Percentiles rank a stretch among this genome's conserved stretches.
phyloP scores from a whole-genome alignment of 1,140 invertebrate genomes.

The Macrobrachium nipponense region DNA sequence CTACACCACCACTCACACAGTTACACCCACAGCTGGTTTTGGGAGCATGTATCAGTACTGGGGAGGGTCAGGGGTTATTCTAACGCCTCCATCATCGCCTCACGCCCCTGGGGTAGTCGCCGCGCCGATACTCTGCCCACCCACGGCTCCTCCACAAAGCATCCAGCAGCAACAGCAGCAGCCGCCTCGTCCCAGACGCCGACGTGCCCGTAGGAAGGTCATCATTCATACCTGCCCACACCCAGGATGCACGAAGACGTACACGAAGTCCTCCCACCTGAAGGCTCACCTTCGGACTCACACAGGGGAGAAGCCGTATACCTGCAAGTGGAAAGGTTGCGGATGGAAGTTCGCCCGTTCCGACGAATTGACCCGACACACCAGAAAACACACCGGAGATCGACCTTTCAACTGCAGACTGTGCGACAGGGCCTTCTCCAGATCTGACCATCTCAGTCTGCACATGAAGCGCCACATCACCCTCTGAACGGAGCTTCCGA shows the following conservation, averaged over 20 bases:
- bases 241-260: slow-evolving; percentile 42
- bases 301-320: slow-evolving; percentile 52
- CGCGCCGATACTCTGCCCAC: slow-evolving; percentile 42
- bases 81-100: slow-evolving; percentile 44
- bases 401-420: slow-evolving; percentile 50
- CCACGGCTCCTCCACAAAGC: slow-evolving; percentile 11
- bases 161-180: slow-evolving; percentile 2
- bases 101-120: slow-evolving; percentile 34
- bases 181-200: slow-evolving; percentile 14
- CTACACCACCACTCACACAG: neutral
- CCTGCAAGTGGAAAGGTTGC: slow-evolving; percentile 43
- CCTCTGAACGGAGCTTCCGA: neutral
- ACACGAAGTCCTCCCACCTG: slow-evolving; percentile 54
- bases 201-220: slow-evolving; percentile 9
- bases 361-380: slow-evolving; percentile 47
- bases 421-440: slow-evolving; percentile 49
- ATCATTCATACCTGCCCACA: slow-evolving; percentile 47
- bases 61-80: slow-evolving; percentile 33
- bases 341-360: slow-evolving; percentile 51
- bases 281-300: slow-evolving; percentile 53
- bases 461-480: slow-evolving; percentile 50
- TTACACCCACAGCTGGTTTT: neutral
- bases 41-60: slow-evolving; percentile 46
- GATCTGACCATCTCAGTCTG: slow-evolving; percentile 52
- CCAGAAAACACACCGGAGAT: slow-evolving; percentile 47